Evolutionary conservation across 2,113 vertebrate genomes (phyloP).

Genomic region (Carassius gibelio): DNA sequence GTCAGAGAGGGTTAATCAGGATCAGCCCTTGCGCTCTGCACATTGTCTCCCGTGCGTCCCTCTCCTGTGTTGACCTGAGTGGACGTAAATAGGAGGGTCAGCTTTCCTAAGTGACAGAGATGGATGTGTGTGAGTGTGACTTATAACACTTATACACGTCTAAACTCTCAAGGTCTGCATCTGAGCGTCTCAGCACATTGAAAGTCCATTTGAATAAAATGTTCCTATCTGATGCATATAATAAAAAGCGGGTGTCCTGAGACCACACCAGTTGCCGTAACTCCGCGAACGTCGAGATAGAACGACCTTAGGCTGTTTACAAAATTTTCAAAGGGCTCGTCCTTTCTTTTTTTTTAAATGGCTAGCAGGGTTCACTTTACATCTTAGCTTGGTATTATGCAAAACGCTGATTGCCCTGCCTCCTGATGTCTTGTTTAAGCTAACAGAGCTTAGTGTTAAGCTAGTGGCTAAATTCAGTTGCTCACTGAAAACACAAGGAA

Average conservation of each 20-base stretch:
- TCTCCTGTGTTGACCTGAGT: constrained; percentile 10
- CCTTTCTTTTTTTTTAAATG: background rate
- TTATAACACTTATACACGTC: background rate
- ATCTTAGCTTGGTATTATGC: too few relatives aligned
- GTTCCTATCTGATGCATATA: background rate
- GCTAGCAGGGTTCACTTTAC: background rate
- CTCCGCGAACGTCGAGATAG: background rate
- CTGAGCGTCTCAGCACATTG: background rate
- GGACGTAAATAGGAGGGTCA: constrained; percentile 24
- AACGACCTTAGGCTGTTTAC: background rate
- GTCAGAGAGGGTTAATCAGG: constrained; percentile 45
- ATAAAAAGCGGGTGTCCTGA: too few relatives aligned
- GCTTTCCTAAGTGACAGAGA: constrained; percentile 39
- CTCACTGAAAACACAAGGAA: background rate
- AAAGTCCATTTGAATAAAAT: background rate
- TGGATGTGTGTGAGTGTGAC: constrained; percentile 25
- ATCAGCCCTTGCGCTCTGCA: constrained; percentile 32
- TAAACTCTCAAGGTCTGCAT: background rate
- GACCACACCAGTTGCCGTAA: background rate
- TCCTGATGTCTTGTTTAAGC: background rate
- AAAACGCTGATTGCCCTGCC: background rate
- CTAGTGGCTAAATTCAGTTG: background rate
- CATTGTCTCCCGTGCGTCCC: constrained; percentile 17
- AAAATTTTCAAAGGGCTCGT: background rate
- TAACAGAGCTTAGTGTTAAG: background rate